Conservation (phyloP, 2,113 vertebrate species). For the Hemibagrus wyckioides region DNA sequence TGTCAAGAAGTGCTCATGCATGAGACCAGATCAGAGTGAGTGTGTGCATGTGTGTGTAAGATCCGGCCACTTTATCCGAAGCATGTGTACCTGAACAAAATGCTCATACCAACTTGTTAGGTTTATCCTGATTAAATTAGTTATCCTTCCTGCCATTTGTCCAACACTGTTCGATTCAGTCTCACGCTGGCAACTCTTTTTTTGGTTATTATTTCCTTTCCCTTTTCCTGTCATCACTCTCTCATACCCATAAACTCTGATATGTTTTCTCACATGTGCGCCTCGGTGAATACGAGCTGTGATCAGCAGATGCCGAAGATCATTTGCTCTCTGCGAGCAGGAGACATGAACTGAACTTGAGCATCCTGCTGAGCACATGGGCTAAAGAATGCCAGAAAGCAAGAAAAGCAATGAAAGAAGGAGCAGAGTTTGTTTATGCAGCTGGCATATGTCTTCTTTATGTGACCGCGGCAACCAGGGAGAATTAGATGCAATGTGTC, state of each 20-base stretch:
- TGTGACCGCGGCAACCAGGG: background rate
- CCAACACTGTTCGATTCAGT: background rate
- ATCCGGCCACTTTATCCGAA: constrained; percentile 23
- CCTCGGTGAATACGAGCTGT: constrained; percentile 7
- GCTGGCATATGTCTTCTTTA: constrained; percentile 30
- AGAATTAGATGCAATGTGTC: constrained; percentile 16
- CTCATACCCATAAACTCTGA: constrained; percentile 5
- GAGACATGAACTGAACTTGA: constrained; percentile 22
- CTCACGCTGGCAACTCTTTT: background rate
- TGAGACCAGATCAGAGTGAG: constrained; percentile 37
- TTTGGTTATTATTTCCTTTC: background rate
- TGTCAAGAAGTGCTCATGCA: constrained; percentile 52
- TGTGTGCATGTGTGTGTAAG: constrained; percentile 20
- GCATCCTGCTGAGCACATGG: constrained; percentile 24
- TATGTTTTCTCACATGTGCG: constrained; percentile 12
- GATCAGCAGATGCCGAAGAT: constrained; percentile 31
- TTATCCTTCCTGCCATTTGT: background rate
- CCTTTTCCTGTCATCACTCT: constrained; percentile 14
- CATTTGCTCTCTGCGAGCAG: constrained; percentile 24
- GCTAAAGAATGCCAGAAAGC: constrained; percentile 1
- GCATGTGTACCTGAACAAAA: constrained; percentile 23
- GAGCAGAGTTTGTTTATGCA: constrained; percentile 32
- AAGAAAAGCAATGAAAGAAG: constrained; percentile 8
- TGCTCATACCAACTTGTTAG: constrained; percentile 38
- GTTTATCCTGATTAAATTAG: background rate